Conservation (phyloP, 2,888 invertebrate genomes). For the Neoaliturus tenellus region DNA sequence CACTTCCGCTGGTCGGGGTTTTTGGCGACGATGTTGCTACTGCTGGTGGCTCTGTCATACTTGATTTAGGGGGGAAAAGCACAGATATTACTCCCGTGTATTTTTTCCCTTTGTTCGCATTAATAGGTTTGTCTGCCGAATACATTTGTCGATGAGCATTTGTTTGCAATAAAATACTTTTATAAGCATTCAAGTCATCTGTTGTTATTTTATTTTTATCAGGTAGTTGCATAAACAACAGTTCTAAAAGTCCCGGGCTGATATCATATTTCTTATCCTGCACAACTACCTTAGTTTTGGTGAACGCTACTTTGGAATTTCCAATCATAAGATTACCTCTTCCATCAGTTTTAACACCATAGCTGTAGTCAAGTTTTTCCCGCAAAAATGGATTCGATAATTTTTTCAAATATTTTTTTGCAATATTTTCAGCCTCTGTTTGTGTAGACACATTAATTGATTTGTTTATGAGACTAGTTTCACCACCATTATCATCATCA, state of each 20-base stretch:
- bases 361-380: neutral
- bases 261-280: neutral
- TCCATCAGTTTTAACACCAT: neutral
- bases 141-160: neutral
- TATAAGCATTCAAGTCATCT: neutral
- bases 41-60: neutral
- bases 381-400: neutral
- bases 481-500: neutral
- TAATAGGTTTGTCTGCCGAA: neutral
- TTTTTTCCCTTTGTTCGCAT: slow-evolving; percentile 19
- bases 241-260: neutral
- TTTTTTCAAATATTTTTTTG: neutral
- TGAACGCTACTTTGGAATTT: neutral
- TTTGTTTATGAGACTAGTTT: neutral
- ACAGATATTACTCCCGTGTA: neutral
- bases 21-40: neutral
- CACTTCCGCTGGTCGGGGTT: neutral
- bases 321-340: neutral
- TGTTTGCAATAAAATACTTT: neutral
- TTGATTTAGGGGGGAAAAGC: neutral
- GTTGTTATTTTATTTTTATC: neutral
- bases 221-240: slow-evolving; percentile 25
- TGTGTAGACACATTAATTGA: neutral
- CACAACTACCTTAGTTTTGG: neutral
- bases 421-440: neutral